These are phyloP conservation scores for Stegastes partitus DNA, from an alignment of 2,113 vertebrate species.

Conservation along the genomic window DNA sequence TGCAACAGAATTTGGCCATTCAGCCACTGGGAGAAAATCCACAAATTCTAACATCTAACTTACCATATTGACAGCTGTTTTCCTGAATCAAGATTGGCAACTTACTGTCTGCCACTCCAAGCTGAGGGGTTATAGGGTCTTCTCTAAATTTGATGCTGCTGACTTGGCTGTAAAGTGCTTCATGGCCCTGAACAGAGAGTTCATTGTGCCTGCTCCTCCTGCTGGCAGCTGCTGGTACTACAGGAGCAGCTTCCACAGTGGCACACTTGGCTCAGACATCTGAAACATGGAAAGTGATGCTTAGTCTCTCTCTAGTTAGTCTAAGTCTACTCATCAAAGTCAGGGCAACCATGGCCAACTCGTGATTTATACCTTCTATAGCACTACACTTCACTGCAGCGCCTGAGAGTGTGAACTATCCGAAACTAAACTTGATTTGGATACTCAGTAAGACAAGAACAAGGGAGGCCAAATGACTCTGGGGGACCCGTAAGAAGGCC, in stretches of 20 bases:
- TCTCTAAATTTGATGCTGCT: constrained; percentile 54
- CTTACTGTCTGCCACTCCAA: constrained; percentile 9
- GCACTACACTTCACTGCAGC: background rate
- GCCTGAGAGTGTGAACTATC: background rate
- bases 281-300: constrained; percentile 45
- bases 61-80: too few relatives aligned
- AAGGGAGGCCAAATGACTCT: background rate
- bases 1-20: too few relatives aligned
- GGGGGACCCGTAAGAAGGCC: background rate
- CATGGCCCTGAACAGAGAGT: constrained; percentile 57
- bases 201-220: constrained; percentile 72
- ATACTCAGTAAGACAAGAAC: background rate
- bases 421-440: background rate
- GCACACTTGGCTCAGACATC: constrained; percentile 38
- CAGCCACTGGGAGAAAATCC: background rate
- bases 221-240: constrained; percentile 53
- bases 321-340: background rate
- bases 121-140: constrained; percentile 18
- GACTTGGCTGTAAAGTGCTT: constrained; percentile 16
- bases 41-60: background rate
- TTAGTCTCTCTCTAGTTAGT: constrained; percentile 6
- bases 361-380: background rate
- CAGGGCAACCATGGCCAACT: background rate
- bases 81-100: background rate
- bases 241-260: constrained; percentile 13